Evolutionary conservation across 1,140 invertebrate genomes (phyloP).

Genomic region (Papilio helenus): DNA sequence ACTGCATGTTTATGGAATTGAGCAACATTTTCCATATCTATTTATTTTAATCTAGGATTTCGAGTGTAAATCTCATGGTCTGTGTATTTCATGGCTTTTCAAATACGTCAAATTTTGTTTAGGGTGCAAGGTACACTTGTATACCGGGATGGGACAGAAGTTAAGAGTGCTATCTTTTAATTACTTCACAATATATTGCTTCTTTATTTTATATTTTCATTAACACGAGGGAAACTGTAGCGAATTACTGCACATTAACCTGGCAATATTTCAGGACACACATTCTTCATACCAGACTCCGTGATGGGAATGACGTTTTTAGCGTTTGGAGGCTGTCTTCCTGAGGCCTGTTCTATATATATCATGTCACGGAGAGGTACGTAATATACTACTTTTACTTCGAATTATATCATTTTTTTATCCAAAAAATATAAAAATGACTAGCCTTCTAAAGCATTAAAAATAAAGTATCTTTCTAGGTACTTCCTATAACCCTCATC

Average conservation of each 20-base stretch:
- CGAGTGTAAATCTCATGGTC: neutral
- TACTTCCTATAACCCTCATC: too few relatives aligned
- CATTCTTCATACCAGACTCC: conserved; percentile 91
- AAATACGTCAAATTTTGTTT: conserved; percentile 46
- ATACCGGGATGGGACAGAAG: conserved; percentile 84
- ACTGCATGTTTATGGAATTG: conserved; percentile 63
- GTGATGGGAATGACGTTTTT: conserved; percentile 96
- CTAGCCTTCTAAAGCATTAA: too few relatives aligned
- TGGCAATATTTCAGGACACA: conserved; percentile 84
- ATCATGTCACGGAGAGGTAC: conserved; percentile 91
- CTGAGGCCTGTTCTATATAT: conserved; percentile 93
- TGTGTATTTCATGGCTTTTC: neutral
- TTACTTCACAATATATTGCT: too few relatives aligned
- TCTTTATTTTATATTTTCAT: too few relatives aligned
- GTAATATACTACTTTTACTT: conserved; percentile 38
- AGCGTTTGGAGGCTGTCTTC: conserved; percentile 93
- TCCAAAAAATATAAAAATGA: too few relatives aligned
- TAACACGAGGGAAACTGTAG: too few relatives aligned
- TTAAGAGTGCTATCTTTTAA: too few relatives aligned
- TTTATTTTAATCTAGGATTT: conserved; percentile 37
- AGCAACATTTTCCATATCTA: conserved; percentile 31
- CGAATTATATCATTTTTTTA: too few relatives aligned
- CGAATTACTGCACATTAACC: neutral
- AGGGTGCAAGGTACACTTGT: conserved; percentile 87
- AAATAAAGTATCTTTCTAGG: too few relatives aligned